Evolutionary conservation across 1,140 invertebrate genomes (phyloP), one percentile per base, ranked within the genome.

Genomic region (Leptinotarsa defecta): DNA sequence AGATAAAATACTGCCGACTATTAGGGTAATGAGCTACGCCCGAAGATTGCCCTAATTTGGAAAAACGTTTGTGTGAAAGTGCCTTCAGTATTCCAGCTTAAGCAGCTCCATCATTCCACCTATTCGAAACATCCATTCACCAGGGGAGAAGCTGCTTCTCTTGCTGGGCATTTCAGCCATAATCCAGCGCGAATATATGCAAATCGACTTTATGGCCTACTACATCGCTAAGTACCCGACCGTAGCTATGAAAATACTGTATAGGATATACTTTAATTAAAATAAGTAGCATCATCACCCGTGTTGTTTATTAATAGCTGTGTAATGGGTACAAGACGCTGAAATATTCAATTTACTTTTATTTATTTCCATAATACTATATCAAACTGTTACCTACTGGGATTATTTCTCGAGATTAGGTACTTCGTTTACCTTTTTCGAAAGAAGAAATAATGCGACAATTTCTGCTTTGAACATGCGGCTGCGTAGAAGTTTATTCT

Each of bases 241-340:
- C 64, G 64, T 65, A 27, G 20, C 64, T 34, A 65, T 65, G 64
- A 65, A 65, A 65, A 34, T 65, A 65, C 64, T 65, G 27, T 65
- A 65, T 34, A 20, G 64, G 64, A 8, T 65, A 65, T 65, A 22
- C 64, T 65, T 65, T 65, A 65, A 65, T 65, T 65, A 65, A 65
- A 65, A 65, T 65, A 65, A 65, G 64, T 65, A 65, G 64, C 64
- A 65, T 65, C 64, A 65, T 65, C 64, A 65, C 64, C 64, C 64
- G 64, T 65, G 64, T 65, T 65, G 64, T 65, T 65, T 65, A 65
- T 65, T 65, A 65, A 65, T 65, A 65, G 64, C 64, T 22, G 20
- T 65, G 27, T 65, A 65, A 65, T 65, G 64, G 64, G 20, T 57
- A 65, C 27, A 34, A 65, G 64, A 65, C 64, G 64, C 20, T 27